These are phyloP conservation scores for Tetragonula carbonaria DNA, from an alignment of 2,888 invertebrate species.

Conservation along the genomic window DNA sequence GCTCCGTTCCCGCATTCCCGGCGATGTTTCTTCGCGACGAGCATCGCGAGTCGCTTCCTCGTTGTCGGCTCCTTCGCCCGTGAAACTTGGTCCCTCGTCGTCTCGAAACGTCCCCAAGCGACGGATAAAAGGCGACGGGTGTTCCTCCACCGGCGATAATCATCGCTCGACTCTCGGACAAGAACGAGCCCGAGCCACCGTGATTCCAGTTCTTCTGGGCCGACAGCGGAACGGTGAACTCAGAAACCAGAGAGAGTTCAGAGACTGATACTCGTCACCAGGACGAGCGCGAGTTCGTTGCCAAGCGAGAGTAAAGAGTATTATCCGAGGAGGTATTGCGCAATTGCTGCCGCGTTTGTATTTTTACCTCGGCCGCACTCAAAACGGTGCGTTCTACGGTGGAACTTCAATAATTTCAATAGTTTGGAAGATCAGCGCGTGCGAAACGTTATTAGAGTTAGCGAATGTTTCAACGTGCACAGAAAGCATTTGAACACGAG, in stretches of 20 bases:
- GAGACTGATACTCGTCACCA: conserved; percentile 18
- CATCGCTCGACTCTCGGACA: conserved; percentile 47
- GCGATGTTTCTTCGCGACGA: background rate
- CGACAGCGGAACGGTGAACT: conserved; percentile 18
- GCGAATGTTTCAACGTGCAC: no score
- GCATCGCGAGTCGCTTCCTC: conserved; percentile 18
- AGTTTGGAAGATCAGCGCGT: background rate
- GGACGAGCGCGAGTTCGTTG: conserved; percentile 42
- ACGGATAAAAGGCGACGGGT: conserved; percentile 44
- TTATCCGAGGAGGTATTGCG: conserved; percentile 56
- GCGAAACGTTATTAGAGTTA: no score
- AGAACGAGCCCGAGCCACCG: conserved; percentile 51
- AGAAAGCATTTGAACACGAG: no score
- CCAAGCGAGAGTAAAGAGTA: conserved; percentile 63
- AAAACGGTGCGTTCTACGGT: background rate
- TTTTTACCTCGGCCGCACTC: conserved; percentile 25
- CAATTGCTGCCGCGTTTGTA: conserved; percentile 45
- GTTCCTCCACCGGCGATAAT: conserved; percentile 62
- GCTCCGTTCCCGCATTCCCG: background rate
- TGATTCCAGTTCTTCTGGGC: conserved; percentile 68
- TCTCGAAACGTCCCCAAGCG: background rate
- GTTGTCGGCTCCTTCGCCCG: background rate
- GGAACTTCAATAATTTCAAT: background rate
- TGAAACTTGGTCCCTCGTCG: background rate
- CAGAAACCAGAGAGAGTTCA: conserved; percentile 25